Evolutionary conservation across 1,140 invertebrate genomes (phyloP).

Genomic region (Leguminivora glycinivorella): DNA sequence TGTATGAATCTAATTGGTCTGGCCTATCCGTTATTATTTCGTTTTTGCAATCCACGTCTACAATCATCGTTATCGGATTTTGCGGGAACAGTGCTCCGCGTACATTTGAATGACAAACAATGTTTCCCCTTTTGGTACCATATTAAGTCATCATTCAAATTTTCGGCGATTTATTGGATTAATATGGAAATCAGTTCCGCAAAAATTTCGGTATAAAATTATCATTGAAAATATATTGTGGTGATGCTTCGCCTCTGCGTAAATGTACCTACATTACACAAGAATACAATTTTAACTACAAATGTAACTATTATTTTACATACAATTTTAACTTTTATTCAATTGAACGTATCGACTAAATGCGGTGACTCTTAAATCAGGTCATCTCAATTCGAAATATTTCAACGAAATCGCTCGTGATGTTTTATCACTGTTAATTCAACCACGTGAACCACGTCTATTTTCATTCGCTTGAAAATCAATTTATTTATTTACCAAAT

Average conservation of each 20-base stretch:
- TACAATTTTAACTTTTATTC: neutral
- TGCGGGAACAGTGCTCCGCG: slow-evolving; percentile 33
- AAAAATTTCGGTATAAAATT: slow-evolving; percentile 49
- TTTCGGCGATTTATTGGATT: slow-evolving; percentile 49
- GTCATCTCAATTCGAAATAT: neutral
- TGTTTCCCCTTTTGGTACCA: slow-evolving; percentile 40
- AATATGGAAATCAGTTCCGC: slow-evolving; percentile 47
- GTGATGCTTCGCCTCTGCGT: neutral
- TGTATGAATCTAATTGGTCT: no score
- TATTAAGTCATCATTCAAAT: slow-evolving; percentile 44
- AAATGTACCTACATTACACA: no score
- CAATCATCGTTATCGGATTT: slow-evolving; percentile 23
- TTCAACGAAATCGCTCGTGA: neutral
- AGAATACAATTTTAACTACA: no score
- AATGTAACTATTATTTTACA: no score
- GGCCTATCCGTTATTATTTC: slow-evolving; percentile 14
- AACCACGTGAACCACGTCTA: neutral
- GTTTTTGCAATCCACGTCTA: slow-evolving; percentile 13
- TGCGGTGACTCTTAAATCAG: neutral
- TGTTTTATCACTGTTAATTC: neutral
- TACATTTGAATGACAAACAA: slow-evolving; percentile 42
- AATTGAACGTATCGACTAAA: neutral
- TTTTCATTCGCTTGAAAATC: neutral
- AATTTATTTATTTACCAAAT: slow-evolving; percentile 7
- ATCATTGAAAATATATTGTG: slow-evolving; percentile 44